Evolutionary conservation across 2,888 invertebrate genomes (phyloP), one percentile per base, ranked within the genome.

Genomic region (Drepana falcataria): DNA sequence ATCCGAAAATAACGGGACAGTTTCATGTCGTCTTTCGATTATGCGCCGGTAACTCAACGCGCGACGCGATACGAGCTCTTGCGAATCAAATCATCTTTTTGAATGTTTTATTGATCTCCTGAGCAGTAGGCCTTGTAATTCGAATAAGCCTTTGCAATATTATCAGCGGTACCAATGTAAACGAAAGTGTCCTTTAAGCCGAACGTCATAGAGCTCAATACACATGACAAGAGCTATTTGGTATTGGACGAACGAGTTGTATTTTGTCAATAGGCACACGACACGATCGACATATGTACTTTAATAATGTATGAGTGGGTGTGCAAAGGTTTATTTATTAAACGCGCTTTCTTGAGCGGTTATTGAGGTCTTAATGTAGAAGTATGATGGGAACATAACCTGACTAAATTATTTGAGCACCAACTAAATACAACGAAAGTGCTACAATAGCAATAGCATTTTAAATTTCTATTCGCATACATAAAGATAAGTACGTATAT

Each of bases 41-140:
- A 44, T 48, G 49, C 57, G 49, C 52, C 53, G 61, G 70, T 57
- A 65, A 69, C 65, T 59, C 57, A 59, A 66, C 9, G 55, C 55
- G 4, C 55, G 4, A 49, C 58, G 52, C 52, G 60, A 59, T 65
- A 66, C 60, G 58, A 59, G 58, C 68, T 69, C 74, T 78, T 74
- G 64, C 74, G 72, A 76, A 79, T 77, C 77, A 80, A 80, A 81
- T 79, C 78, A 74, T 78, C 77, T 81, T 80, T 79, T 81, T 75
- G 76, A 81, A 79, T 79, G 75, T 78, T 79, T 74, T 82, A 83
- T 83, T 81, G 82, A 79, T 74, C 74, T 77, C 73, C 72, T 70
- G 73, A 79, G 66, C 71, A 67, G 64, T 63, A 65, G 68, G 73
- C 66, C 70, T 69, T 79, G 79, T 81, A 79, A 83, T 83, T 78